phyloP scores from a whole-genome alignment of 2,113 vertebrate genomes.

The Hucho hucho region DNA sequence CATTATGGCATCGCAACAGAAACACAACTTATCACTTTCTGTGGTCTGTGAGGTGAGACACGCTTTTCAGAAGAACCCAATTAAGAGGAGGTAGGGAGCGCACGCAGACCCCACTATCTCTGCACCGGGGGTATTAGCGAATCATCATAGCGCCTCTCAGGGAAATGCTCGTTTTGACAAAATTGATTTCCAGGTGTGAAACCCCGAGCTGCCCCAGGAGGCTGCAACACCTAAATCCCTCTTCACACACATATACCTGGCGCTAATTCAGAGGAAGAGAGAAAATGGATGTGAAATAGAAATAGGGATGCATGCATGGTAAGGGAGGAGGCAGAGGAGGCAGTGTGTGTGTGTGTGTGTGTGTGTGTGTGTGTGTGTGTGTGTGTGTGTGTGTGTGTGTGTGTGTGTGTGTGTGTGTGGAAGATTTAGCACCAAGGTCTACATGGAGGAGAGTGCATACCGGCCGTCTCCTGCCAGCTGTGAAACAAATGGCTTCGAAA shows the following conservation, averaged over 20 bases:
- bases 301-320: constrained; percentile 19
- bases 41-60: neutral
- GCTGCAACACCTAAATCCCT: constrained; percentile 57
- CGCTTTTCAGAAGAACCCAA: constrained; percentile 19
- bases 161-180: constrained; percentile 65
- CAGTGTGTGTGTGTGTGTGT: too few species aligned
- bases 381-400: too few species aligned
- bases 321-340: constrained; percentile 5
- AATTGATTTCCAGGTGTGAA: constrained; percentile 74
- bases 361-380: too few species aligned
- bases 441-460: constrained; percentile 54
- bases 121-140: constrained; percentile 44
- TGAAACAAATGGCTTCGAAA: constrained; percentile 77
- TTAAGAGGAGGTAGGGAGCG: constrained; percentile 46
- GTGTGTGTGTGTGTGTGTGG: constrained; percentile 1
- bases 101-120: constrained; percentile 28
- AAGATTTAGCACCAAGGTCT: constrained; percentile 60
- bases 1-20: constrained; percentile 6
- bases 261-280: neutral
- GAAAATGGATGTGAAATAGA: constrained; percentile 47
- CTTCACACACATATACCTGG: constrained; percentile 48
- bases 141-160: constrained; percentile 60
- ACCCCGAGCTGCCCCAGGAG: constrained; percentile 39
- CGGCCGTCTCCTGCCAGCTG: constrained; percentile 61
- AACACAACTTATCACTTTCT: constrained; percentile 1